Evolutionary conservation across 1,140 invertebrate species (phyloP).

Genomic region (Hyphantria cunea): DNA sequence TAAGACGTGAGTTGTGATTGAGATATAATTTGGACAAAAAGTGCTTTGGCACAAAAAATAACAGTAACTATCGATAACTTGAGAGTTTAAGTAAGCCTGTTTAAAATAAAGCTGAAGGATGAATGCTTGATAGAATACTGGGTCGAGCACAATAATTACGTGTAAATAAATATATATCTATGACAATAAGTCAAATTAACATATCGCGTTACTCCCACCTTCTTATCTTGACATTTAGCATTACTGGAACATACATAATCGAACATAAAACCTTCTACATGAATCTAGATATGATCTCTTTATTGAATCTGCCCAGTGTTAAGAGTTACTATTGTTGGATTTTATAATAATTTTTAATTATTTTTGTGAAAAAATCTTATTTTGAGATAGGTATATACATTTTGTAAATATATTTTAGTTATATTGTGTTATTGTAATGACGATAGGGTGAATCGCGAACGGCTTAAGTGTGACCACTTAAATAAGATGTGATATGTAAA

Average conservation of each 20-base stretch:
- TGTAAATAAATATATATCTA: constrained; percentile 67
- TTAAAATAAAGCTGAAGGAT: constrained; percentile 44
- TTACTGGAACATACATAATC: constrained; percentile 43
- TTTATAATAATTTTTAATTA: constrained; percentile 63
- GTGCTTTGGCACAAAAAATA: constrained; percentile 12
- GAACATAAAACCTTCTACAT: constrained; percentile 54
- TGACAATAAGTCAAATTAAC: constrained; percentile 77
- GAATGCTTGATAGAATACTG: constrained; percentile 63
- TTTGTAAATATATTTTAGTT: constrained; percentile 74
- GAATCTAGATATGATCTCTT: constrained; percentile 80
- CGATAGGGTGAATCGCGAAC: constrained; percentile 48
- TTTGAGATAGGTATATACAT: constrained; percentile 73
- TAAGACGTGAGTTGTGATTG: constrained; percentile 28
- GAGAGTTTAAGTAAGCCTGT: constrained; percentile 41
- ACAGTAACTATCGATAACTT: constrained; percentile 47
- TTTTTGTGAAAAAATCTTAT: constrained; percentile 56
- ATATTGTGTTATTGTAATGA: constrained; percentile 48
- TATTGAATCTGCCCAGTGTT: constrained; percentile 79
- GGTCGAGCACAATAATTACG: constrained; percentile 67
- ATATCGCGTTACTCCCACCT: constrained; percentile 74
- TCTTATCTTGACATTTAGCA: constrained; percentile 52
- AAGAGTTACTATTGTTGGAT: constrained; percentile 58
- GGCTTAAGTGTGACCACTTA: constrained; percentile 57
- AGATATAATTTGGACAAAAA: constrained; percentile 21
- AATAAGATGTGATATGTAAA: constrained; percentile 71